Percentiles rank a stretch among this genome's conserved stretches.
Evolutionary conservation across 2,113 vertebrate species (phyloP).

Genomic region (Ictalurus punctatus): DNA sequence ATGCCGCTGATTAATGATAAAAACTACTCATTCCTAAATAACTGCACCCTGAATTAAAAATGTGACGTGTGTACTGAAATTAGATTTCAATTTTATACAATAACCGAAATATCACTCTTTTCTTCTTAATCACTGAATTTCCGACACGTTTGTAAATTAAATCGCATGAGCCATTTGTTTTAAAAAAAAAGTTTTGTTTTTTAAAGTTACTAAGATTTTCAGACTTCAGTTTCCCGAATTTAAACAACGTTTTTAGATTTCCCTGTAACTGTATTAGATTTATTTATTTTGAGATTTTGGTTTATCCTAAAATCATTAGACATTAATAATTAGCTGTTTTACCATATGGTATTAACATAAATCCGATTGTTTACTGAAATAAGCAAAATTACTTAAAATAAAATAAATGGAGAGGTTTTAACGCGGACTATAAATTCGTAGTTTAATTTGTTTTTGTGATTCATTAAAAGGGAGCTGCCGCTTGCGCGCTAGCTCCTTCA

Average conservation of each 20-base stretch:
- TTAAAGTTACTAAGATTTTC: background rate
- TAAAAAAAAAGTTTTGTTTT: background rate
- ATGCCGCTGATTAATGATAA: background rate
- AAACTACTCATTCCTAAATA: background rate
- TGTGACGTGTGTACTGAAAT: background rate
- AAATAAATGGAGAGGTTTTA: background rate
- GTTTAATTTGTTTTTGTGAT: background rate
- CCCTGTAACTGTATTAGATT: background rate
- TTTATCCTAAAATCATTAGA: background rate
- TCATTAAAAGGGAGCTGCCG: conserved; percentile 1
- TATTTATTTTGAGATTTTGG: background rate
- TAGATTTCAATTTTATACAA: background rate
- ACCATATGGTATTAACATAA: background rate
- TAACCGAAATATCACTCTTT: background rate
- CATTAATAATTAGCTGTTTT: background rate
- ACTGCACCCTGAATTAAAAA: background rate
- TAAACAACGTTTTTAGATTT: background rate
- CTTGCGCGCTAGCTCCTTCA: background rate
- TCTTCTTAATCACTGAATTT: background rate
- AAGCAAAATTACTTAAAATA: background rate
- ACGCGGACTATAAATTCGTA: background rate
- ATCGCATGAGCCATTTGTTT: background rate
- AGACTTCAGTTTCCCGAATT: background rate
- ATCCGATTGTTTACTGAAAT: background rate
- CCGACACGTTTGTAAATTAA: background rate